phyloP scores from a whole-genome alignment of 2,888 invertebrate genomes.

The Graphium colonna region DNA sequence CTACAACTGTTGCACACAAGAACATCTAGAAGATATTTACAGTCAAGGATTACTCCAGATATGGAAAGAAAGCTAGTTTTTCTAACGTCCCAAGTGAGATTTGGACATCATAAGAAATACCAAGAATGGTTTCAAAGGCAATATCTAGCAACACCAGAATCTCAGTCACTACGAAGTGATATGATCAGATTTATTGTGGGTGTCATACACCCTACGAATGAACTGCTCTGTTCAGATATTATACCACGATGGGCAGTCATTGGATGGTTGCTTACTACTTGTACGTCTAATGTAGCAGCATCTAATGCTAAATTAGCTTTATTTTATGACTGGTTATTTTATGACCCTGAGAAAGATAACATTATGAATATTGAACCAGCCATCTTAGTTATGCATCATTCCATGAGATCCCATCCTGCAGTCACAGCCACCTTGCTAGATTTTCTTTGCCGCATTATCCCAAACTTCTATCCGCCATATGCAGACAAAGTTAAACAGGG shows the following conservation, averaged over 20 bases:
- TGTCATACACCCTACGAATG: constrained; percentile 96
- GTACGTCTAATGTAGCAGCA: constrained; percentile 92
- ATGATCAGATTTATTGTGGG: constrained; percentile 96
- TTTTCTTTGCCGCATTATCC: constrained; percentile 94
- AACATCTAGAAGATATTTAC: constrained; percentile 92
- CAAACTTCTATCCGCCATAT: constrained; percentile 90
- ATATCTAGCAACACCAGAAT: constrained; percentile 94
- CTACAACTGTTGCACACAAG: constrained; percentile 89
- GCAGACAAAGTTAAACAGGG: constrained; percentile 89
- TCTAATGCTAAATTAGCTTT: constrained; percentile 94
- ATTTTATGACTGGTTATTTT: constrained; percentile 96
- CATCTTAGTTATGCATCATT: constrained; percentile 95
- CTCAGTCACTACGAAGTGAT: constrained; percentile 94
- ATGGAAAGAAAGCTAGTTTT: constrained; percentile 96
- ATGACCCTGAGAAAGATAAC: constrained; percentile 93
- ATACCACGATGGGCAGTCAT: constrained; percentile 97
- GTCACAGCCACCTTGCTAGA: constrained; percentile 94
- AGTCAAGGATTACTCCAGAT: constrained; percentile 92
- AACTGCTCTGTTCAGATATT: constrained; percentile 94
- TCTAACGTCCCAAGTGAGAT: constrained; percentile 90
- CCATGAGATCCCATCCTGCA: constrained; percentile 93
- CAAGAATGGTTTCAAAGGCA: constrained; percentile 97
- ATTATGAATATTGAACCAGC: constrained; percentile 98
- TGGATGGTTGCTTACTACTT: constrained; percentile 95
- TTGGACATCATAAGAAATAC: constrained; percentile 94